These are phyloP conservation scores for Lycocerus yunnanus DNA, from an alignment of 2,888 invertebrate genomes.

Conservation along the genomic window DNA sequence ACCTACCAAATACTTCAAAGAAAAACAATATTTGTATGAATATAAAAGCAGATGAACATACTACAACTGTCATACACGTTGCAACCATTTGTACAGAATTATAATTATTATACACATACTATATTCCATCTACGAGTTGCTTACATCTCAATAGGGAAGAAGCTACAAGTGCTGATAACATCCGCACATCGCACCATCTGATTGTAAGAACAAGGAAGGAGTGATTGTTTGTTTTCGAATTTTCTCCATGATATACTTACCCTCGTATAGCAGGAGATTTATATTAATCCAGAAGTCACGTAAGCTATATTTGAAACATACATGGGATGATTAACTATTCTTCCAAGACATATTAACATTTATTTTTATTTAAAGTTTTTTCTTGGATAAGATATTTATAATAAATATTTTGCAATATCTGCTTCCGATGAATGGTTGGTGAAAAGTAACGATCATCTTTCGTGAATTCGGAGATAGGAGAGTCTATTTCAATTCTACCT, in stretches of 20 bases:
- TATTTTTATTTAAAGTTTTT: no score
- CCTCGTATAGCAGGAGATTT: not conserved
- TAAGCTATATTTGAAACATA: not conserved
- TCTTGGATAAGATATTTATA: no score
- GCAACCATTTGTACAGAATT: constrained; percentile 19
- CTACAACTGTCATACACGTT: constrained; percentile 27
- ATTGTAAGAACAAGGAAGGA: not conserved
- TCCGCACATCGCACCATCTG: not conserved
- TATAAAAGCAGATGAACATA: not conserved
- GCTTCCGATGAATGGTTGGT: no score
- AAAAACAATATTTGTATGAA: not conserved
- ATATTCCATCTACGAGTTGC: not conserved
- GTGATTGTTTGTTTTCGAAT: not conserved
- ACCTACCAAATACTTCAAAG: not conserved
- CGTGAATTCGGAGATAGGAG: no score
- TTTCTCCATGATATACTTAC: not conserved
- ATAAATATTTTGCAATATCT: no score
- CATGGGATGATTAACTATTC: not conserved
- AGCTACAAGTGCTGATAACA: not conserved
- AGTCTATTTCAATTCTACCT: no score
- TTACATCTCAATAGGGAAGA: not conserved
- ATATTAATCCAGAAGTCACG: constrained; percentile 3
- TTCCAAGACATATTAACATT: not conserved
- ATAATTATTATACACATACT: constrained; percentile 20
- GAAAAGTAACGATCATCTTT: no score